Evolutionary conservation across 2,888 invertebrate species (phyloP), one percentile per base, ranked within the genome.

Genomic region (Oscheius sp.): DNA sequence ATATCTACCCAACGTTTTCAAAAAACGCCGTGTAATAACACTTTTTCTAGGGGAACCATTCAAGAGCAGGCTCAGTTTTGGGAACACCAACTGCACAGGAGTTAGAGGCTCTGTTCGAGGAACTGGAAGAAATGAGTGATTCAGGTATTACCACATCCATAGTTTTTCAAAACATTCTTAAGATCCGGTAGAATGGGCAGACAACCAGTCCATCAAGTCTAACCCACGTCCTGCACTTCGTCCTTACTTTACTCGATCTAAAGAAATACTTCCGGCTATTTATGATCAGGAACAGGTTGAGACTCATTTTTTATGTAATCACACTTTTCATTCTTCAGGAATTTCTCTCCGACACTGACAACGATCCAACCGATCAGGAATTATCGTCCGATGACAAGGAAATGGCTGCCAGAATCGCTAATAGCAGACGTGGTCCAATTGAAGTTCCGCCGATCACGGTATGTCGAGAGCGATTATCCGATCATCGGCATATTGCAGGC

Each of bases 41-140:
- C 66, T 72, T 48, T 63, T 57, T 68, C 55, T 7, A 63, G 63
- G 68, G 68, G 2, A 55, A 32, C 42, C 55, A 72, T 11, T 70
- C 65, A 76, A 75, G 79, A 11, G 60, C 77, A 1, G 59, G 78
- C 0, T 80, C 83, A 9, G 70, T 58, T 7, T 76, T 76, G 13
- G 60, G 80, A 3, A 77, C 77, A 2, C 84, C 85, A 7, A 88
- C 86, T 1, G 84, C 79, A 1, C 75, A 84, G 68, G 87, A 87
- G 55, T 60, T 87, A 33, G 84, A 88, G 73, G 85, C 82, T 50
- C 80, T 87, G 65, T 89, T 98, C 91, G 94, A 98, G 92, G 97
- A 99, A 90, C 91, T 98, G 83, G 97, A 97, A 90, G 96, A 96
- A 78, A 91, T 97, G 78, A 95, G 95, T 85, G 98, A 98, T 90